Evolutionary conservation across 2,113 vertebrate genomes (phyloP), one percentile per base, ranked within the genome.

Genomic region (Eclectus roratus): DNA sequence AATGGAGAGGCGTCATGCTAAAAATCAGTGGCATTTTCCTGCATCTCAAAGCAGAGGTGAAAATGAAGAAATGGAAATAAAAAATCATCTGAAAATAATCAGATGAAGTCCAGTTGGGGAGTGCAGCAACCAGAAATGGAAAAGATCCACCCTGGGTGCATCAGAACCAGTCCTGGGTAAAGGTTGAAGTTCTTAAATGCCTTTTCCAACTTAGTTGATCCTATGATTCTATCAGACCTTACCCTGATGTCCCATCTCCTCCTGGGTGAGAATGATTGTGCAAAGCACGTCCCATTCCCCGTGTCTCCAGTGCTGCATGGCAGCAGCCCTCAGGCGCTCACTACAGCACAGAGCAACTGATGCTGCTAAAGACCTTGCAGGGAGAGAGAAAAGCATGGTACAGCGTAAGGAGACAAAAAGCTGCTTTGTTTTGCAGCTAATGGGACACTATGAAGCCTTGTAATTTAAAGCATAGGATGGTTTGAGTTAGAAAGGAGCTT

Each of bases 241-340:
- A 17, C 13, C 11, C 14, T 0, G 1, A 20, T 25, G 61, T 28
- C 66, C n/a, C 29, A 35, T 11, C 58, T 33, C n/a, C 44, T 53
- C 66, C 37, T 25, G 37, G 24, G 37, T 10, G 63, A 52, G 37
- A 27, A 25, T 0, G 28, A 27, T 29, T 9, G 14, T 25, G 65
- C 79, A 33, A 31, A 49, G n/a, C 2, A 0, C 14, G 27, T 49
- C 19, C 41, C 31, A 11, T 7, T 13, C 10, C 39, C 52, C 1
- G 7, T 17, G 14, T 23, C 50, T 19, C 50, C 12, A 17, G n/a
- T n/a, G 52, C 37, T 6, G 24, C 4, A 18, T 17, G 49, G 23
- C 49, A 55, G 41, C 35, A 37, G 47, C 33, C 52, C 17, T 28
- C 3, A 24, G n/a, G 39, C 41, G 1, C 69, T 47, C 52, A 17